Conservation (phyloP, 2,113 vertebrate species). For the Tapirus terrestris region DNA sequence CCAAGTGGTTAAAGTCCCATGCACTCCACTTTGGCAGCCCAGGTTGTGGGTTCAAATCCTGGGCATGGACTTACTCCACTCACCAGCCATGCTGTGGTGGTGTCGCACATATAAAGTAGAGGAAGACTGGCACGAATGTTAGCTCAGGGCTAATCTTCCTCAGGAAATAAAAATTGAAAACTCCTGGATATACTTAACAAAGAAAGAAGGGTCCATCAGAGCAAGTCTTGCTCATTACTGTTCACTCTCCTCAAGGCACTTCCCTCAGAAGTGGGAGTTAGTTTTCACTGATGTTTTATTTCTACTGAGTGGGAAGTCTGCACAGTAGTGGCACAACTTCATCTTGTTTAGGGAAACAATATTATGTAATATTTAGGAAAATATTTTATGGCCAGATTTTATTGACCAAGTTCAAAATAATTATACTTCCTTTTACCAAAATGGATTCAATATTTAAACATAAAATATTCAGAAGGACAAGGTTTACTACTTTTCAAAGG, state of each 20-base stretch:
- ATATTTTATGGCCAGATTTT: not conserved
- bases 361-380: not conserved
- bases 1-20: no score
- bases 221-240: not conserved
- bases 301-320: not conserved
- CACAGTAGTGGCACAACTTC: not conserved
- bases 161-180: not conserved
- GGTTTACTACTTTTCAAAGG: not conserved
- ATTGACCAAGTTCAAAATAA: not conserved
- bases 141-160: no score
- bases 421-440: not conserved
- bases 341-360: not conserved
- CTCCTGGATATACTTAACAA: not conserved
- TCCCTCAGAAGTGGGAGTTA: not conserved
- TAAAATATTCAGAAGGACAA: conserved; percentile 14
- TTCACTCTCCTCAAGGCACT: not conserved
- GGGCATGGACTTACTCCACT: no score
- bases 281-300: not conserved
- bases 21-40: no score
- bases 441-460: not conserved
- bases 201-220: not conserved
- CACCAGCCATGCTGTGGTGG: no score
- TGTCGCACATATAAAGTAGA: no score
- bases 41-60: no score
- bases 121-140: no score